Percentiles rank a stretch among this genome's conserved stretches.
Evolutionary conservation across 2,113 vertebrate genomes (phyloP).

Genomic region (Acanthochromis polyacanthus): DNA sequence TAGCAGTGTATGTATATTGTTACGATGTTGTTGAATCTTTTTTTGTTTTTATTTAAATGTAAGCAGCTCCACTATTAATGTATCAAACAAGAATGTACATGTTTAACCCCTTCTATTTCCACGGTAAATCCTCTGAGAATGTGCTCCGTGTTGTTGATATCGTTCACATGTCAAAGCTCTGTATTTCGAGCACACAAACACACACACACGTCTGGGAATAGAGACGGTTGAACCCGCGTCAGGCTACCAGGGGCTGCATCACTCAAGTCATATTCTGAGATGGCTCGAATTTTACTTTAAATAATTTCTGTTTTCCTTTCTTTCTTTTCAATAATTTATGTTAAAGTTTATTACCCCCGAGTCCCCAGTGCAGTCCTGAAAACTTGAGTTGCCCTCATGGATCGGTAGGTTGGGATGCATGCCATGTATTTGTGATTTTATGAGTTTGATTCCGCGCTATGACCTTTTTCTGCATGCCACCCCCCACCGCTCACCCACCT

Average conservation of each 20-base stretch:
- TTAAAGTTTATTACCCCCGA: not conserved
- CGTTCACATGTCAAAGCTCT: conserved; percentile 36
- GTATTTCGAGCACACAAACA: conserved; percentile 1
- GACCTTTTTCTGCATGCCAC: conserved; percentile 64
- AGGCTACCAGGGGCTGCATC: conserved; percentile 1
- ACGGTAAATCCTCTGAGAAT: conserved; percentile 45
- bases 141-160: conserved; percentile 58
- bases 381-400: conserved; percentile 21
- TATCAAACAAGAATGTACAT: conserved; percentile 70
- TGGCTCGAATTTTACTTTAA: conserved; percentile 2
- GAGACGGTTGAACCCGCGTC: conserved; percentile 28
- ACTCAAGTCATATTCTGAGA: not conserved
- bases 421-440: conserved; percentile 56
- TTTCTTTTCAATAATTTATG: conserved; percentile 18
- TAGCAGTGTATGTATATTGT: conserved; percentile 50
- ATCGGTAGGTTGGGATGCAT: conserved; percentile 40
- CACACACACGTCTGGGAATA: conserved; percentile 14
- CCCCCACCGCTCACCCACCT: not conserved
- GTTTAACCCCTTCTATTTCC: conserved; percentile 52
- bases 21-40: conserved; percentile 60
- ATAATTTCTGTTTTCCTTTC: not conserved
- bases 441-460: conserved; percentile 34
- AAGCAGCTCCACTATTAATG: conserved; percentile 52
- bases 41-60: conserved; percentile 18
- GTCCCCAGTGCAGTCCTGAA: conserved; percentile 3